Evolutionary conservation across 2,113 vertebrate genomes (phyloP).

Genomic region (Panthera tigris): DNA sequence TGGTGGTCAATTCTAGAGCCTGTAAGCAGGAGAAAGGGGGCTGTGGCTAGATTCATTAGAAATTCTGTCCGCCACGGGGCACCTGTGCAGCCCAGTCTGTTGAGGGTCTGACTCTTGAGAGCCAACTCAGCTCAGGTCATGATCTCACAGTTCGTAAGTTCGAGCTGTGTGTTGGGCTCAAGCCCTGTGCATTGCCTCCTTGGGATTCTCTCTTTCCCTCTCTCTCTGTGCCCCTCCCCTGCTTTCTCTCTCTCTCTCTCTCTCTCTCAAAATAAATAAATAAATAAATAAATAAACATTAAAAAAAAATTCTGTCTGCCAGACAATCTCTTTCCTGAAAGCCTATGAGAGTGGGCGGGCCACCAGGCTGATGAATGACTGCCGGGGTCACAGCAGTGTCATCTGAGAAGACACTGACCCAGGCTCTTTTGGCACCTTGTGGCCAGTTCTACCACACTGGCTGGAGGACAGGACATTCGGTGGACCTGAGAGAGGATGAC

Average conservation of each 20-base stretch:
- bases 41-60: background rate
- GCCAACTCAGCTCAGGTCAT: too few species aligned
- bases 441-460: background rate
- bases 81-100: too few species aligned
- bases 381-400: background rate
- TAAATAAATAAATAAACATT: too few species aligned
- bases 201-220: too few species aligned
- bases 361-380: background rate
- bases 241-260: too few species aligned
- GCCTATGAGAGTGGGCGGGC: background rate
- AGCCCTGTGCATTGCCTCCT: too few species aligned
- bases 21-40: background rate
- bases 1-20: background rate
- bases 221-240: too few species aligned
- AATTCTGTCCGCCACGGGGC: background rate
- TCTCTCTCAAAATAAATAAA: too few species aligned
- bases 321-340: background rate
- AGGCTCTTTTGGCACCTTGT: background rate
- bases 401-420: background rate
- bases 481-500: background rate
- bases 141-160: too few species aligned
- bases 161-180: too few species aligned
- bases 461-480: background rate
- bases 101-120: too few species aligned
- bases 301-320: too few species aligned